Evolutionary conservation across 2,797 vertebrate genomes (phyloP), one percentile per base, ranked within the genome.

Genomic region (Sebastes hopkinsi): DNA sequence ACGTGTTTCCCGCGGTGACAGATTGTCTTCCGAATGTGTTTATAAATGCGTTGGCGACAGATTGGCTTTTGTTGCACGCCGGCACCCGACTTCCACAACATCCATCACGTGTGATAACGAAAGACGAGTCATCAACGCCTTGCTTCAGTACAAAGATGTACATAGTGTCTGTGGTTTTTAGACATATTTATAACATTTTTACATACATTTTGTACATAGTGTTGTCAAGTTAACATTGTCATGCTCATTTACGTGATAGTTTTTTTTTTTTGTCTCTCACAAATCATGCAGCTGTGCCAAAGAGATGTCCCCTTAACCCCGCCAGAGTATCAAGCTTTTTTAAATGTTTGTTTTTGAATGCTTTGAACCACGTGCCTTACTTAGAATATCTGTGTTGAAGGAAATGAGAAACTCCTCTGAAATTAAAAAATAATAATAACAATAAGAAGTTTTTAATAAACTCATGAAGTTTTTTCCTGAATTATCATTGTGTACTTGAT

Each of bases 111-210:
- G 84, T 75, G 82, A 89, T 52, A 77, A 82, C 79, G 20, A 20
- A 78, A 67, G 80, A 89, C 9, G 34, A 89, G 77, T 32, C 77
- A 86, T 73, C 77, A 85, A 85, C 66, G 76, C 83, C 88, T 86
- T 56, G 32, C 84, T 90, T 87, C 87, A 89, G 89, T 92, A 89
- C 88, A 90, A 94, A 90, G 89, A 88, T 94, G 93, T 94, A 95
- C 94, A 94, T 93, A 94, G 93, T 91, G 94, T 95, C 94, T 95
- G 93, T 95, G 94, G 94, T 91, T 94, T 94, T 92, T 94, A 95
- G 94, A 95, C 92, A 94, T 96, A 96, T 96, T 96, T 96, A 95
- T 95, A 95, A 94, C 94, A 93, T 90, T 94, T 95, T 94, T 92
- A 93, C 92, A 92, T 94, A 88, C 89, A 89, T 93, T 94, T 86